Evolutionary conservation across 2,113 vertebrate genomes (phyloP).

Genomic region (Gymnorhina tibicen): DNA sequence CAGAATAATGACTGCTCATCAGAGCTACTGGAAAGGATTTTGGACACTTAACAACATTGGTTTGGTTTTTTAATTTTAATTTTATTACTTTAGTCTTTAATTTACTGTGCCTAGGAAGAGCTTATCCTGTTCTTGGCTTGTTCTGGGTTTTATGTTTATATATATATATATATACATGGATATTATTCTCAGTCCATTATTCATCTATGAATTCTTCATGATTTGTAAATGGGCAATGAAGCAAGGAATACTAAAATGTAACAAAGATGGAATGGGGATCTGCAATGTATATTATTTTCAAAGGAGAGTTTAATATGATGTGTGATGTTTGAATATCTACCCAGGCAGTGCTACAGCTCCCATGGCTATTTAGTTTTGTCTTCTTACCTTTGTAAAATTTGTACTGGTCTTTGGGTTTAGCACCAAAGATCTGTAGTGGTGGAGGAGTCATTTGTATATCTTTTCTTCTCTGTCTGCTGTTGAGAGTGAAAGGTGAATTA

Average conservation of each 20-base stretch:
- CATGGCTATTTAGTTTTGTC: not conserved
- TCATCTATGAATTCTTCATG: conserved; percentile 19
- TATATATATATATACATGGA: not conserved
- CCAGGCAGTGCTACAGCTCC: not conserved
- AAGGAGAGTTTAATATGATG: not conserved
- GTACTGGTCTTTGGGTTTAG: not conserved
- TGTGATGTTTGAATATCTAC: not conserved
- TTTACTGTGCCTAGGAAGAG: not conserved
- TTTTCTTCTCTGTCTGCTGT: not conserved
- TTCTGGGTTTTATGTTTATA: not conserved
- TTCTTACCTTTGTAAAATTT: not conserved
- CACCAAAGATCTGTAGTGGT: not conserved
- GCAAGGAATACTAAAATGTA: not conserved
- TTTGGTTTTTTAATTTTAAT: not conserved
- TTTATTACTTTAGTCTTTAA: not conserved
- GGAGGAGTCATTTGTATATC: rapidly evolving
- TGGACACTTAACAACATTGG: not conserved
- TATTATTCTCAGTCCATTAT: not conserved
- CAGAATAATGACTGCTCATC: not conserved
- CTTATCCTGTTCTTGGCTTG: not conserved
- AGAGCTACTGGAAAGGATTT: not conserved
- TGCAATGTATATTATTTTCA: not conserved
- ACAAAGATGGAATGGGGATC: not conserved
- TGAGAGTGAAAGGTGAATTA: not conserved
- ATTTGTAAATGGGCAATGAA: not conserved